phyloP scores from a whole-genome alignment of 2,113 vertebrate species.

The Equus quagga region DNA sequence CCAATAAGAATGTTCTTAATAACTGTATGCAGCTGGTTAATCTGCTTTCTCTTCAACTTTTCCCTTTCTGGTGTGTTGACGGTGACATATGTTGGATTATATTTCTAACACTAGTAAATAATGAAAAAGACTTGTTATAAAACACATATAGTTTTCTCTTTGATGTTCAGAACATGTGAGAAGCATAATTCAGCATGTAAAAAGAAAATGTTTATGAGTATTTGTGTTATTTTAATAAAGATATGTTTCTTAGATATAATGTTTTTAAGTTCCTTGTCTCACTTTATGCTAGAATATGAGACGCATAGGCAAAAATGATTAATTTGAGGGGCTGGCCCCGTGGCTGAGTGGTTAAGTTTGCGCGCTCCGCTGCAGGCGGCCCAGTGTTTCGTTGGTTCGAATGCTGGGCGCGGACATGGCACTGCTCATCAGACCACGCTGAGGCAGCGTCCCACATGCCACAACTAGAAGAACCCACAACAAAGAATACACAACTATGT shows the following conservation, averaged over 20 bases:
- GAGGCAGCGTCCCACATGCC: too few species aligned
- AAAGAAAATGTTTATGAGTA: not conserved
- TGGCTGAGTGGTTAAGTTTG: too few species aligned
- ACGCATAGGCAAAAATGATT: not conserved
- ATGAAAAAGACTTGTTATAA: not conserved
- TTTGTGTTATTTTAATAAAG: not conserved
- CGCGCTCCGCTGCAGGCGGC: too few species aligned
- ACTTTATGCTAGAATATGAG: not conserved
- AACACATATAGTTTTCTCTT: not conserved
- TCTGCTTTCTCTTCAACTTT: not conserved
- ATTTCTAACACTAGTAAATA: not conserved
- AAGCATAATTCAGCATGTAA: not conserved
- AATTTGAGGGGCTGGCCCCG: not conserved
- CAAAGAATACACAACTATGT: too few species aligned
- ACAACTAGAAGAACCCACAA: too few species aligned
- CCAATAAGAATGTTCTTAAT: not conserved
- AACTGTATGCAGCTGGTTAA: not conserved
- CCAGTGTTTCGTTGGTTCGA: too few species aligned
- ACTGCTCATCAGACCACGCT: too few species aligned
- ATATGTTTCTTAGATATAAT: not conserved
- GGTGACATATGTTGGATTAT: not conserved
- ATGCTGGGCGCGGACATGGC: too few species aligned
- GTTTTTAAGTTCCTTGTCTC: not conserved
- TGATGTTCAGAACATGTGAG: not conserved
- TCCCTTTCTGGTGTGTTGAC: not conserved